These are phyloP conservation scores for Melipona quadrifasciata DNA, from an alignment of 1,140 invertebrate species.

Conservation along the genomic window DNA sequence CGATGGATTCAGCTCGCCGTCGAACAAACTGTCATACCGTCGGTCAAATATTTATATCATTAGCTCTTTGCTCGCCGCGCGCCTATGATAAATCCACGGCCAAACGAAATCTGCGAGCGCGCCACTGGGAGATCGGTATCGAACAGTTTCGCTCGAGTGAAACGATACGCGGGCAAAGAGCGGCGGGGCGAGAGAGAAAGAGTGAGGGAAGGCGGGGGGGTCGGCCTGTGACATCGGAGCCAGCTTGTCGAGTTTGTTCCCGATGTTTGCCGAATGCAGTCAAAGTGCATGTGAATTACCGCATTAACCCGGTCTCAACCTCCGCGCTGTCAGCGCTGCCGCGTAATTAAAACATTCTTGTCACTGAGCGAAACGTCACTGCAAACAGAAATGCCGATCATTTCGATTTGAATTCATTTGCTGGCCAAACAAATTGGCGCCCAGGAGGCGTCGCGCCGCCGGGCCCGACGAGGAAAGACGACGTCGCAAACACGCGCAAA, in stretches of 20 bases:
- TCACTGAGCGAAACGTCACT: slow-evolving; percentile 57
- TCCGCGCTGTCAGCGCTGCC: slow-evolving; percentile 50
- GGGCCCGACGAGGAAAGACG: neutral
- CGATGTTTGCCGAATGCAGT: slow-evolving; percentile 76
- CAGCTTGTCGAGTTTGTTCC: slow-evolving; percentile 73
- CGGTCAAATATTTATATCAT: neutral
- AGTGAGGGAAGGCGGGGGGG: neutral
- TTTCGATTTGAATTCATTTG: slow-evolving; percentile 68
- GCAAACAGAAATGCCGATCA: slow-evolving; percentile 66
- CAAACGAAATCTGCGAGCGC: slow-evolving; percentile 22
- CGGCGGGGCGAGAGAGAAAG: neutral
- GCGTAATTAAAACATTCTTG: slow-evolving; percentile 78
- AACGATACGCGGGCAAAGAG: slow-evolving; percentile 52
- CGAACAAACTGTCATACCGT: neutral
- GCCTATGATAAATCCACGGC: neutral
- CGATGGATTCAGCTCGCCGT: neutral
- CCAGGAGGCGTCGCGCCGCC: slow-evolving; percentile 35
- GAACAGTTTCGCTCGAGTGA: slow-evolving; percentile 50
- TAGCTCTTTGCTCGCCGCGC: neutral
- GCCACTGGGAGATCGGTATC: slow-evolving; percentile 33
- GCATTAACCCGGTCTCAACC: slow-evolving; percentile 74
- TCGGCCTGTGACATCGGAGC: slow-evolving; percentile 66
- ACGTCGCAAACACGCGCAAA: neutral
- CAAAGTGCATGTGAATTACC: slow-evolving; percentile 80
- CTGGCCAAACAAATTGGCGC: slow-evolving; percentile 58